phyloP scores from a whole-genome alignment of 1,140 invertebrate species.

The Melitaea cinxia region DNA sequence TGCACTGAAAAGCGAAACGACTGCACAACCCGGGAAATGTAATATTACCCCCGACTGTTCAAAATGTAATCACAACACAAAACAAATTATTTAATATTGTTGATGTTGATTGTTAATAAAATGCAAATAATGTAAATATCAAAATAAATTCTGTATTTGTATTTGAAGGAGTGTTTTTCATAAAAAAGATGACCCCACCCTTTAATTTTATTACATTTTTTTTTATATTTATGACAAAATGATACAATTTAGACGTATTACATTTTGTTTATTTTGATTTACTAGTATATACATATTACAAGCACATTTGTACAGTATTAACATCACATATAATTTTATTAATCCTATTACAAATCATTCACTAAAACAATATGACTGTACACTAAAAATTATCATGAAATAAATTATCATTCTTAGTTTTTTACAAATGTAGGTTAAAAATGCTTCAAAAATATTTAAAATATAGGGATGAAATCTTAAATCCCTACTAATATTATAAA shows the following conservation, averaged over 20 bases:
- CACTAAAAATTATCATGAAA: too few relatives aligned
- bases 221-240: not conserved
- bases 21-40: constrained; percentile 59
- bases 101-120: constrained; percentile 84
- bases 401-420: too few relatives aligned
- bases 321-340: constrained; percentile 11
- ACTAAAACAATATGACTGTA: too few relatives aligned
- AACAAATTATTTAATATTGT: constrained; percentile 83
- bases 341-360: not conserved
- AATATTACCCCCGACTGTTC: constrained; percentile 74
- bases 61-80: constrained; percentile 75
- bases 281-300: constrained; percentile 18
- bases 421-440: too few relatives aligned
- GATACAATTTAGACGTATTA: constrained; percentile 9
- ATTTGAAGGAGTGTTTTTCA: constrained; percentile 71
- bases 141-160: constrained; percentile 84
- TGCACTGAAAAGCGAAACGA: constrained; percentile 48
- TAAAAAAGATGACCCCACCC: not conserved
- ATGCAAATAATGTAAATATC: constrained; percentile 84
- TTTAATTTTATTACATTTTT: not conserved
- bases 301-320: constrained; percentile 14
- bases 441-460: too few relatives aligned
- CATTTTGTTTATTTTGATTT: constrained; percentile 16
- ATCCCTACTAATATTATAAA: too few relatives aligned
- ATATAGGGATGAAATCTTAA: too few relatives aligned